Evolutionary conservation across 2,113 vertebrate genomes (phyloP).

Genomic region (Cyprinodon tularosa): DNA sequence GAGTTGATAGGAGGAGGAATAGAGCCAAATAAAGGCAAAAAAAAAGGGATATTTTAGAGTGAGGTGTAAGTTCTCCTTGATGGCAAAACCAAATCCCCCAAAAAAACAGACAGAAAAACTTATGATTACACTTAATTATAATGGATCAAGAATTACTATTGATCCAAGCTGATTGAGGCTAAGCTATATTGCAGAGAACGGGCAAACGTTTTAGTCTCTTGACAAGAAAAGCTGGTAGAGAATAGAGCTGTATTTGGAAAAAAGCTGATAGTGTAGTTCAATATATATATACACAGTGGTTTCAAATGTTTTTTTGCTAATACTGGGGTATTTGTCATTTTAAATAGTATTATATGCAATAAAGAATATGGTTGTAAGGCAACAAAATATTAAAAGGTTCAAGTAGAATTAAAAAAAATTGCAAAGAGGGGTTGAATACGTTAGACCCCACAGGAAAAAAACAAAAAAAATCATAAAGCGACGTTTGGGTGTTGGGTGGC

Average conservation of each 20-base stretch:
- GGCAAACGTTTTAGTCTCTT: background rate
- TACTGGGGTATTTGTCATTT: background rate
- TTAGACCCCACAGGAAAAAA: background rate
- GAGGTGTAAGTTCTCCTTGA: too few relatives aligned
- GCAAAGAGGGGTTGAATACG: background rate
- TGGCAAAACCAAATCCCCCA: too few relatives aligned
- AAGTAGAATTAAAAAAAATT: background rate
- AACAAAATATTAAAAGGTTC: background rate
- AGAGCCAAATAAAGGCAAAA: too few relatives aligned
- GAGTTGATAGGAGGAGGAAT: too few relatives aligned
- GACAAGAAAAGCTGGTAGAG: background rate
- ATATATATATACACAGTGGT: background rate
- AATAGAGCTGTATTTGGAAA: background rate
- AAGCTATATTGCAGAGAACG: background rate
- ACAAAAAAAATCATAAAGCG: background rate
- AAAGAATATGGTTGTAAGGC: background rate
- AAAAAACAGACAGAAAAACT: too few relatives aligned
- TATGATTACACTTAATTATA: background rate
- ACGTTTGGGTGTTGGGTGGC: slow-evolving; percentile 21
- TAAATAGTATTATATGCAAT: background rate
- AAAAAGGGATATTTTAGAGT: too few relatives aligned
- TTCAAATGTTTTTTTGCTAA: background rate
- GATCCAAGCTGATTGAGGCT: background rate
- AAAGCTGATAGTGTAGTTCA: background rate
- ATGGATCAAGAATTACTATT: background rate